Conservation (phyloP, 2,797 vertebrate species). For the Xiphophorus birchmanni region DNA sequence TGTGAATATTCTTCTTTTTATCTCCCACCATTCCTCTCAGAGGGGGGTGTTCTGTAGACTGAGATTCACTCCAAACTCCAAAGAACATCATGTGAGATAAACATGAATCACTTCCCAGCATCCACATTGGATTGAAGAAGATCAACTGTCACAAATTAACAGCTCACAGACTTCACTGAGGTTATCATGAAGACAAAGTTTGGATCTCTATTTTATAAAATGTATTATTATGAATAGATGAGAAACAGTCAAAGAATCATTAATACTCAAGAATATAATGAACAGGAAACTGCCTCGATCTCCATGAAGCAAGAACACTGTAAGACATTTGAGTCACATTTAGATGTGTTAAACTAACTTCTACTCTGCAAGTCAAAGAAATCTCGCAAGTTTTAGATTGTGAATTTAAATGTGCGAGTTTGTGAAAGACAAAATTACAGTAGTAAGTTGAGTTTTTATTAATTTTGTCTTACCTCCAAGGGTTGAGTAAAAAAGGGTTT, state of each 20-base stretch:
- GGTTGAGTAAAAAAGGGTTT: too few species aligned
- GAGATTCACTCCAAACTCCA: constrained; percentile 26
- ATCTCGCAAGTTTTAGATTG: too few species aligned
- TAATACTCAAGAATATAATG: neutral
- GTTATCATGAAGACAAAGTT: neutral
- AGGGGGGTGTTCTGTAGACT: constrained; percentile 12
- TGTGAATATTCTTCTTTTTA: constrained; percentile 18
- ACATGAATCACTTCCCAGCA: constrained; percentile 33
- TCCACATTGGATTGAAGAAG: constrained; percentile 4
- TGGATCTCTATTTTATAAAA: neutral
- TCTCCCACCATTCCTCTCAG: constrained; percentile 30
- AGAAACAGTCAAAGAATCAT: neutral
- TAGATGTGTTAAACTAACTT: too few species aligned
- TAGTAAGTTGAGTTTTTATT: too few species aligned
- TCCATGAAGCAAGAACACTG: too few species aligned
- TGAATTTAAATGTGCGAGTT: too few species aligned
- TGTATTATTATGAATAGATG: neutral
- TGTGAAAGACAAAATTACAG: too few species aligned
- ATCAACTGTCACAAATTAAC: neutral
- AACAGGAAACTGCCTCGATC: neutral
- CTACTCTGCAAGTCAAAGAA: too few species aligned
- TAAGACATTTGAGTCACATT: too few species aligned
- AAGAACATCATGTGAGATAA: constrained; percentile 18
- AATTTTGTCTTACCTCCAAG: too few species aligned
- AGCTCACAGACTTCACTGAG: neutral